phyloP scores from a whole-genome alignment of 2,113 vertebrate genomes.

The Merops nubicus region DNA sequence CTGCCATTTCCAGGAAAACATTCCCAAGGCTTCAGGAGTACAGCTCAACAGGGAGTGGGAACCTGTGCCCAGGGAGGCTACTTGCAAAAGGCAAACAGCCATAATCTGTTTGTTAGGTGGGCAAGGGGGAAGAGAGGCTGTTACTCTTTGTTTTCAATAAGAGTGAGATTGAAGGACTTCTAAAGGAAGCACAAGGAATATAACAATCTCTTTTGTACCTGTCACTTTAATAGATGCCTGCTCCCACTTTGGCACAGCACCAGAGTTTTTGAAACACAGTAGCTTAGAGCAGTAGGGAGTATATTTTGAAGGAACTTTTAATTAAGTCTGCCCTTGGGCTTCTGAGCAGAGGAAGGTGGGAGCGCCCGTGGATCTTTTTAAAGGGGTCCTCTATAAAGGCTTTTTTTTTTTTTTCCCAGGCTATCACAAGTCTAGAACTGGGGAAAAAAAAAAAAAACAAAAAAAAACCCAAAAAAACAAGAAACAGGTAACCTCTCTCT shows the following conservation, averaged over 20 bases:
- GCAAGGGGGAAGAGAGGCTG: background rate
- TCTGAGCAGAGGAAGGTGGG: conserved; percentile 31
- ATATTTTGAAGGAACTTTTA: conserved; percentile 67
- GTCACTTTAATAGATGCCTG: conserved; percentile 51
- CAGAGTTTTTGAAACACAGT: conserved; percentile 51
- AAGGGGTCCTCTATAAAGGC: conserved; percentile 37
- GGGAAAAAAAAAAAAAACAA: too few species aligned
- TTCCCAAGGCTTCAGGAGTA: background rate
- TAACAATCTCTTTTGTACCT: conserved; percentile 45
- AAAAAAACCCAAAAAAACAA: too few species aligned
- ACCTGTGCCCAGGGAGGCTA: background rate
- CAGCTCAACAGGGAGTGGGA: background rate
- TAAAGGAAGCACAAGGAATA: background rate
- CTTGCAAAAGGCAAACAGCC: background rate
- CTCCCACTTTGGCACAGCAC: conserved; percentile 60
- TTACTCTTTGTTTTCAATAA: background rate
- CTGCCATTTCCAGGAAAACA: background rate
- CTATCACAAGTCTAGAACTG: conserved; percentile 24
- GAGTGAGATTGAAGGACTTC: background rate
- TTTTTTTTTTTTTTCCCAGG: conserved; percentile 22
- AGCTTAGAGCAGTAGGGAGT: conserved; percentile 48
- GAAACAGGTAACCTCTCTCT: conserved; percentile 6
- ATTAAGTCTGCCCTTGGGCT: conserved; percentile 68
- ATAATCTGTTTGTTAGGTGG: background rate
- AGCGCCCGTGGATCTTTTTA: background rate